Conservation (phyloP, 2,797 vertebrate genomes). For the Paratrypauchen microcephalus region DNA sequence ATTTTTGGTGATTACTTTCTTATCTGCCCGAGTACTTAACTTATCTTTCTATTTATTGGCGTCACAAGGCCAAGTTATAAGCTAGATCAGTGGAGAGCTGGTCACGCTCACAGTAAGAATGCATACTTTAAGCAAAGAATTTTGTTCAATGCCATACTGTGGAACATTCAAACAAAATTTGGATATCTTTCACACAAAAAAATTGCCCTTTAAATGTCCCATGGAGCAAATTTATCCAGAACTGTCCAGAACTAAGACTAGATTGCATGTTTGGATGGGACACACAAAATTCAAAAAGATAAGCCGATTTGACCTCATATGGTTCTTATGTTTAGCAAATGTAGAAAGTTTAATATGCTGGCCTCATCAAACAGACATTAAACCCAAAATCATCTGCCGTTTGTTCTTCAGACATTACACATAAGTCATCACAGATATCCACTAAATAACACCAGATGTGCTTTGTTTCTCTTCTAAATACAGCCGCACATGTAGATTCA, state of each 20-base stretch:
- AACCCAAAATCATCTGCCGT: neutral
- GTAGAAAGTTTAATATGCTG: neutral
- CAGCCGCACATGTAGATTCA: neutral
- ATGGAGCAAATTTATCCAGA: neutral
- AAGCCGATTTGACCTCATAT: neutral
- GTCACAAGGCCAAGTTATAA: too few species aligned
- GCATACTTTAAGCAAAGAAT: too few species aligned
- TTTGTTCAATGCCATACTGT: too few species aligned
- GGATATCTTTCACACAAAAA: too few species aligned
- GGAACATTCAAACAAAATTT: too few species aligned
- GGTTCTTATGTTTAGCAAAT: conserved; percentile 1
- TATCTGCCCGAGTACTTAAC: too few species aligned
- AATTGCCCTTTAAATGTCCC: too few species aligned
- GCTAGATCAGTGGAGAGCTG: too few species aligned
- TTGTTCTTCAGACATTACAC: neutral
- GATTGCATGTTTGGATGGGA: neutral
- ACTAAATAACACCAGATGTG: neutral
- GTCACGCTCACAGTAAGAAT: too few species aligned
- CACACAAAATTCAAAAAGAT: neutral
- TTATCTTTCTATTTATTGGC: too few species aligned
- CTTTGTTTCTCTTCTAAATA: neutral
- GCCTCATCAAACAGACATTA: neutral
- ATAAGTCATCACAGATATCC: neutral
- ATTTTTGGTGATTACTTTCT: too few species aligned
- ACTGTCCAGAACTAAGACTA: neutral